Base-by-base conservation (phyloP, 2,888 invertebrate genomes). In the Neuroscelio doddi region DNA sequence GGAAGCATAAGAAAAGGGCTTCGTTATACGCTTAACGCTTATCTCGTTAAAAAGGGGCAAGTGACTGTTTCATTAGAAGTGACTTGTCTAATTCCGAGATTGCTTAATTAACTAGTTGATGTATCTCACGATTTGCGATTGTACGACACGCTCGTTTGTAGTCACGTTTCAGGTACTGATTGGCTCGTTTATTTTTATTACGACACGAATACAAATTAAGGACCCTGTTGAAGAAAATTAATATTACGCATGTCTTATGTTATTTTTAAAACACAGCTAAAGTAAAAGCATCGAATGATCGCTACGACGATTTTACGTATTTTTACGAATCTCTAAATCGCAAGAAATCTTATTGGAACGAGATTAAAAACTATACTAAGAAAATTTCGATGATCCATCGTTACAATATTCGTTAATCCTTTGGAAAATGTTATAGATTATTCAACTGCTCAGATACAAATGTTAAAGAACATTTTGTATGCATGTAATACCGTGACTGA, bases 331-430 rank as follows among this genome's bases (percentile, higher is more conserved):
- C n/a, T 26, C 26, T 4, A 26, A 26, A 4, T 26, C 30, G 30
- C 3, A 12, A 9, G 30, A 30, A n/a, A 30, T n/a, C n/a, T n/a
- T n/a, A 8, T 27, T 8, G 8, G 8, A 27, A 27, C 27, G 8
- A 27, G 27, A 27, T 7, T 27, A 27, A 8, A 26, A 26, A 26
- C 26, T 8, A 26, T 5, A 26, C n/a, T n/a, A n/a, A n/a, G n/a
- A n/a, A n/a, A 30, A 61, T 57, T 36, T 57, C 59, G 59, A 50
- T 57, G 66, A 62, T n/a, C n/a, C n/a, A n/a, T n/a, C n/a, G n/a
- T n/a, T n/a, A n/a, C n/a, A n/a, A n/a, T n/a, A n/a, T n/a, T n/a
- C n/a, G n/a, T n/a, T n/a, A n/a, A n/a, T n/a, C n/a, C n/a, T n/a
- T n/a, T n/a, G n/a, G n/a, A n/a, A n/a, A n/a, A n/a, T n/a, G n/a